A percentile compares a stretch with the other conserved stretches of the same genome.
Evolutionary conservation across 2,888 invertebrate genomes (phyloP).

Genomic region (Tenthredo amoena): DNA sequence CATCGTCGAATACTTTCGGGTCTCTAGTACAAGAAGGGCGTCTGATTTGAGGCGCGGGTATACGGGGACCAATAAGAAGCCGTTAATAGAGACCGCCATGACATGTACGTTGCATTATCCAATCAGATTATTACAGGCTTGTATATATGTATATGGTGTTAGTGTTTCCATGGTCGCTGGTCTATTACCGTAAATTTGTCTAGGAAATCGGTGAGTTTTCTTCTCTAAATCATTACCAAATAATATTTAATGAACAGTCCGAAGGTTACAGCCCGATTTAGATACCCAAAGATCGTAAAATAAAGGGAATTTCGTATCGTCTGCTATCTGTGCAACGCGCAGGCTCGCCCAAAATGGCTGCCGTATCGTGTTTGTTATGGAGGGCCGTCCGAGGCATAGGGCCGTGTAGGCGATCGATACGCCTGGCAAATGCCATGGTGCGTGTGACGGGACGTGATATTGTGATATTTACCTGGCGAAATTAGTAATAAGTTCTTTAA

Average conservation of each 20-base stretch:
- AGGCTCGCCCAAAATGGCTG: conserved; percentile 77
- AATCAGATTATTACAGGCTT: conserved; percentile 72
- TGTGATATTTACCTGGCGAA: conserved; percentile 49
- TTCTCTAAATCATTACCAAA: conserved; percentile 49
- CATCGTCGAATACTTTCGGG: conserved; percentile 26
- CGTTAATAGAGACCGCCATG: conserved; percentile 66
- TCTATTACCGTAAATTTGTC: conserved; percentile 61
- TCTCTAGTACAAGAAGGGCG: neutral
- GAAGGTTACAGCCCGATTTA: conserved; percentile 52
- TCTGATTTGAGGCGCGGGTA: conserved; percentile 47
- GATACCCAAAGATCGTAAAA: conserved; percentile 53
- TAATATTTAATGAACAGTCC: conserved; percentile 30
- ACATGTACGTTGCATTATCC: conserved; percentile 66
- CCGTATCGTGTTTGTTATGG: conserved; percentile 71
- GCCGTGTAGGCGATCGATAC: conserved; percentile 75
- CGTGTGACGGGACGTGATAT: conserved; percentile 60
- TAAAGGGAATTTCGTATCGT: conserved; percentile 71
- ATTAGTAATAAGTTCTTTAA: conserved; percentile 22
- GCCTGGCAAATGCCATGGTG: conserved; percentile 71
- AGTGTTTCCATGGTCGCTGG: conserved; percentile 69
- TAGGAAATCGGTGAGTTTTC: conserved; percentile 68
- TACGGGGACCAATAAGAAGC: conserved; percentile 64
- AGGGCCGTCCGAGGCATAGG: conserved; percentile 62
- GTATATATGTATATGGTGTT: conserved; percentile 73
- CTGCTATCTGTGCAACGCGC: conserved; percentile 76